Percentiles rank a stretch among this genome's conserved stretches.
phyloP scores from a whole-genome alignment of 2,113 vertebrate species.

The Cacatua alba region DNA sequence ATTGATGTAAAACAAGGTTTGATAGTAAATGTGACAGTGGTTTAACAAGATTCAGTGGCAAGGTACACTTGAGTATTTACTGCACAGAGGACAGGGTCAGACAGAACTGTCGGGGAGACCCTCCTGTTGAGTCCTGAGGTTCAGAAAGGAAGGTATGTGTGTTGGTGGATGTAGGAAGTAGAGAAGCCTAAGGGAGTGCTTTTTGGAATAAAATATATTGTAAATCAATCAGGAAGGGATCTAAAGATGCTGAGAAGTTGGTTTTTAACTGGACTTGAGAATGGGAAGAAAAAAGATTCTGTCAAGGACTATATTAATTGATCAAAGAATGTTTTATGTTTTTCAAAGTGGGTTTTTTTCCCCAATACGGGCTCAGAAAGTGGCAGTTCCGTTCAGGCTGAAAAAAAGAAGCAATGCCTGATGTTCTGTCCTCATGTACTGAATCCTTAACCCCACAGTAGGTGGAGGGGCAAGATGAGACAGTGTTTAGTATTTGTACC shows the following conservation, averaged over 20 bases:
- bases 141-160: not conserved
- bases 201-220: not conserved
- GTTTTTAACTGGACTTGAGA: not conserved
- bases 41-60: not conserved
- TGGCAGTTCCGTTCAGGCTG: not conserved
- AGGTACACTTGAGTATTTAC: not conserved
- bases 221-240: not conserved
- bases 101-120: not conserved
- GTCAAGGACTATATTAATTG: not conserved
- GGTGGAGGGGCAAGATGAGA: not conserved
- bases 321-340: not conserved
- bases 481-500: not conserved
- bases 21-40: not conserved
- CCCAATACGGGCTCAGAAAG: not conserved
- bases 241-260: not conserved
- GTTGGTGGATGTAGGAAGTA: not conserved
- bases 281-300: not conserved
- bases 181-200: not conserved
- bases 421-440: not conserved
- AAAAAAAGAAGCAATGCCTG: not conserved
- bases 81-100: not conserved
- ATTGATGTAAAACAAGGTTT: not conserved
- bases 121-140: not conserved
- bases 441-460: not conserved
- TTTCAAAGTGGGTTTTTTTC: not conserved